Evolutionary conservation across 2,797 vertebrate species (phyloP).

Genomic region (Graptemys geographica): DNA sequence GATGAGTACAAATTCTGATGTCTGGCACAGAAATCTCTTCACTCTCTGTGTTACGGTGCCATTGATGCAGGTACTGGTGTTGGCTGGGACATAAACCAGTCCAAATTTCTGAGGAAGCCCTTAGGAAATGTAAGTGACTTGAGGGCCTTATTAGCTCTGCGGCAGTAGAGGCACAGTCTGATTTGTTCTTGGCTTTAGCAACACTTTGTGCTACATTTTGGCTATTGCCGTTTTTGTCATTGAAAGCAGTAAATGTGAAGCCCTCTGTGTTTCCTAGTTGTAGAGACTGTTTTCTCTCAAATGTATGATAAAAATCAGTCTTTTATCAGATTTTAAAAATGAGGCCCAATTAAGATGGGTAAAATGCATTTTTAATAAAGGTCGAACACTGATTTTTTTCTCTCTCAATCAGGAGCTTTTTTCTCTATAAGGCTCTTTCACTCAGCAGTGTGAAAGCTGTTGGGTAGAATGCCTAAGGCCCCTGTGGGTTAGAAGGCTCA

Average conservation of each 20-base stretch:
- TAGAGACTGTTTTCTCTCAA: not conserved
- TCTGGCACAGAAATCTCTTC: constrained; percentile 26
- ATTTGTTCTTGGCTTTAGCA: not conserved
- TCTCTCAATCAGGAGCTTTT: not conserved
- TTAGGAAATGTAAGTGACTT: not conserved
- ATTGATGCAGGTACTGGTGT: not conserved
- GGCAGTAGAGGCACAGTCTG: not conserved
- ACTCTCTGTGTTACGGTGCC: constrained; percentile 14
- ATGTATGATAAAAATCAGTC: not conserved
- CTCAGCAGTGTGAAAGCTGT: not conserved
- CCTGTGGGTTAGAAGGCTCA: not conserved
- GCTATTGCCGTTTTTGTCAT: not conserved
- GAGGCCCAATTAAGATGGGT: not conserved
- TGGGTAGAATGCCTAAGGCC: not conserved
- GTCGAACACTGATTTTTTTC: not conserved
- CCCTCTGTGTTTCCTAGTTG: not conserved
- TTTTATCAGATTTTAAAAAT: not conserved
- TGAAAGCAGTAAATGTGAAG: not conserved
- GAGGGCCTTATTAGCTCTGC: constrained; percentile 20
- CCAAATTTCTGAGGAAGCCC: not conserved
- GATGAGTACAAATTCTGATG: not conserved
- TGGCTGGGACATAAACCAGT: not conserved
- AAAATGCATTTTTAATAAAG: not conserved
- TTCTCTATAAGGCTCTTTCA: not conserved
- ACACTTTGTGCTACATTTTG: not conserved